Percentiles rank a stretch among this genome's conserved stretches.
phyloP scores from a whole-genome alignment of 2,888 invertebrate genomes.

The Campopleginae sp. region DNA sequence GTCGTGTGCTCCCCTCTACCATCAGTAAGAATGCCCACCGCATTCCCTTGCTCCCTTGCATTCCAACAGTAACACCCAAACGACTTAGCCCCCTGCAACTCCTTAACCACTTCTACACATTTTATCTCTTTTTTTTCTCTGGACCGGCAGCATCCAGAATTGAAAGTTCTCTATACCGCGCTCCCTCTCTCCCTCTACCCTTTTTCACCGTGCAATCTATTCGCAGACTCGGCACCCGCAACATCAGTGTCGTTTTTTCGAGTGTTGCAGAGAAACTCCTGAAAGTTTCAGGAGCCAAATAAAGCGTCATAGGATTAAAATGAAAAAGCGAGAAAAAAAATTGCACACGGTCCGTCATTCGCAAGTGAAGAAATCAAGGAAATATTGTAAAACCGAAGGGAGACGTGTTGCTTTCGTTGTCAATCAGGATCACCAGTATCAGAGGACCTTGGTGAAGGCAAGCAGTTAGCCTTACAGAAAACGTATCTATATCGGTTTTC shows the following conservation, averaged over 20 bases:
- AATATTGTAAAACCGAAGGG: slow-evolving; percentile 16
- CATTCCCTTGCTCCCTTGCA: slow-evolving; percentile 29
- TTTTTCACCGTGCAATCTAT: slow-evolving; percentile 12
- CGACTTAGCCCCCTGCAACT: slow-evolving; percentile 61
- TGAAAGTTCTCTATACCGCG: slow-evolving; percentile 22
- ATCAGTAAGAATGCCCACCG: slow-evolving; percentile 46
- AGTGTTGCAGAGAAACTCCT: slow-evolving; percentile 61
- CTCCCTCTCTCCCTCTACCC: slow-evolving; percentile 9
- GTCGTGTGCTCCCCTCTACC: neutral
- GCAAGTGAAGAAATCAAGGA: slow-evolving; percentile 57
- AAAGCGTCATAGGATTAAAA: slow-evolving; percentile 30
- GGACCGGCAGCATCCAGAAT: slow-evolving; percentile 22
- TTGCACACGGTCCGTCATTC: slow-evolving; percentile 22
- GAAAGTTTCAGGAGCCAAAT: slow-evolving; percentile 53
- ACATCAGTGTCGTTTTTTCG: slow-evolving; percentile 49
- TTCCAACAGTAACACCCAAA: slow-evolving; percentile 12
- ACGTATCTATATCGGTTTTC: slow-evolving; percentile 32
- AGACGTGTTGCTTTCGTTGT: slow-evolving; percentile 39
- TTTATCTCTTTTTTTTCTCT: slow-evolving; percentile 36
- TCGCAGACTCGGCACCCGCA: slow-evolving; percentile 26
- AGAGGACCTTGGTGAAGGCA: slow-evolving; percentile 49
- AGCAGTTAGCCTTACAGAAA: slow-evolving; percentile 46
- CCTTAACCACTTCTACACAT: slow-evolving; percentile 54
- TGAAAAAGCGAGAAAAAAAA: slow-evolving; percentile 19
- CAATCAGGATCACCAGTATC: slow-evolving; percentile 62